A percentile compares a stretch with the other conserved stretches of the same genome.
Evolutionary conservation across 2,113 vertebrate species (phyloP).

Genomic region (Cisticola juncidis): DNA sequence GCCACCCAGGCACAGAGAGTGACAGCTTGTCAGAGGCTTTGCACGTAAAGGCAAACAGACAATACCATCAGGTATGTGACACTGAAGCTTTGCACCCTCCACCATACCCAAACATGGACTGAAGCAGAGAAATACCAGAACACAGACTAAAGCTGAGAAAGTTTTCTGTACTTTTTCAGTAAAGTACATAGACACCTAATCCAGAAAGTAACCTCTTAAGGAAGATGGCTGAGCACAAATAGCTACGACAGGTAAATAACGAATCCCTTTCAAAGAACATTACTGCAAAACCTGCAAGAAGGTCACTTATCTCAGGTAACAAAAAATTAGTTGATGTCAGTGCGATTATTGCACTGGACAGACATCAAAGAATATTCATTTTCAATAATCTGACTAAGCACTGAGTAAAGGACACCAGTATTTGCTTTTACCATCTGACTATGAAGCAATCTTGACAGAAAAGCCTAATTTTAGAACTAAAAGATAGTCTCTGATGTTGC

Average conservation of each 20-base stretch:
- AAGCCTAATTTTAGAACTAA: background rate
- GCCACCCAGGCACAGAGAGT: background rate
- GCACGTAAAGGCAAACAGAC: background rate
- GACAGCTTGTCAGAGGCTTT: background rate
- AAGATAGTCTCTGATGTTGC: background rate
- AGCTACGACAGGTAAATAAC: background rate
- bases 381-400: background rate
- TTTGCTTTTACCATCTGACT: background rate
- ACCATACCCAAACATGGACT: background rate
- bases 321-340: background rate
- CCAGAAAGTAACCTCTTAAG: background rate
- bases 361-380: background rate
- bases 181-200: background rate
- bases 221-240: background rate
- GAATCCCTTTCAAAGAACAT: background rate
- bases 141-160: background rate
- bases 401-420: background rate
- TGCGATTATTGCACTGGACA: background rate
- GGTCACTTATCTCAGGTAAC: background rate
- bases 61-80: background rate
- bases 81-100: background rate
- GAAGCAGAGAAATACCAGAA: background rate
- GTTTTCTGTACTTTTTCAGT: background rate
- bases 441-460: background rate
- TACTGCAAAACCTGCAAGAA: background rate